Percentiles rank a stretch among this genome's conserved stretches.
Evolutionary conservation across 2,113 vertebrate species (phyloP).

Genomic region (Rallus limicola): DNA sequence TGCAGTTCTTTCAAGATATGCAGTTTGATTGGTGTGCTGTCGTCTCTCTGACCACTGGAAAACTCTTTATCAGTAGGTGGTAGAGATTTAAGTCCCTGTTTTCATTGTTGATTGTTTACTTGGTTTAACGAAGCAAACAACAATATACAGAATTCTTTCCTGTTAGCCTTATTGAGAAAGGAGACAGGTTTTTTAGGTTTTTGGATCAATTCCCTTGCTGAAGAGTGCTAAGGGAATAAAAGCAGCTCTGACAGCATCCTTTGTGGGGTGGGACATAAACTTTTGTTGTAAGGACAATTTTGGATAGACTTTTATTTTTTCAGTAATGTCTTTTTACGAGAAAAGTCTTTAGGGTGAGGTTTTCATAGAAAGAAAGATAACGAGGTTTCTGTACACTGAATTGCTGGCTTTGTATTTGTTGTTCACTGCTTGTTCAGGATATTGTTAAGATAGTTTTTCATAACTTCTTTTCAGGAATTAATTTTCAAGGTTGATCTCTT

Average conservation of each 20-base stretch:
- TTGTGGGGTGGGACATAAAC: not conserved
- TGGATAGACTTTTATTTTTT: not conserved
- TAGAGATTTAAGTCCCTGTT: not conserved
- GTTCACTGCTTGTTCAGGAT: not conserved
- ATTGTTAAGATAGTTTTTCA: not conserved
- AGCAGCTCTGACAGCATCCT: not conserved
- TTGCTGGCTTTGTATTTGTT: not conserved
- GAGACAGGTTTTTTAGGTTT: not conserved
- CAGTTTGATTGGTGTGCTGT: not conserved
- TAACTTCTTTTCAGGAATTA: not conserved
- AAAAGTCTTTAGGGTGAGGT: not conserved
- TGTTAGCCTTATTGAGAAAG: not conserved
- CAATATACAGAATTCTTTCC: not conserved
- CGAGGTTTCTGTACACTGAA: not conserved
- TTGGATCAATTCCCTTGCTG: not conserved
- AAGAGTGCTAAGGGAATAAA: not conserved
- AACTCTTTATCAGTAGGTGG: not conserved
- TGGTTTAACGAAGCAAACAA: not conserved
- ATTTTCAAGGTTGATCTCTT: not conserved
- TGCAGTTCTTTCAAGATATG: not conserved
- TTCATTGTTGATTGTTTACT: not conserved
- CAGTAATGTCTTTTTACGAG: not conserved
- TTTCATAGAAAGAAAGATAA: not conserved
- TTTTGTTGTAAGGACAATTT: not conserved
- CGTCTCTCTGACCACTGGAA: not conserved